Conservation (phyloP, 2,797 vertebrate species). For the Numenius phaeopus region DNA sequence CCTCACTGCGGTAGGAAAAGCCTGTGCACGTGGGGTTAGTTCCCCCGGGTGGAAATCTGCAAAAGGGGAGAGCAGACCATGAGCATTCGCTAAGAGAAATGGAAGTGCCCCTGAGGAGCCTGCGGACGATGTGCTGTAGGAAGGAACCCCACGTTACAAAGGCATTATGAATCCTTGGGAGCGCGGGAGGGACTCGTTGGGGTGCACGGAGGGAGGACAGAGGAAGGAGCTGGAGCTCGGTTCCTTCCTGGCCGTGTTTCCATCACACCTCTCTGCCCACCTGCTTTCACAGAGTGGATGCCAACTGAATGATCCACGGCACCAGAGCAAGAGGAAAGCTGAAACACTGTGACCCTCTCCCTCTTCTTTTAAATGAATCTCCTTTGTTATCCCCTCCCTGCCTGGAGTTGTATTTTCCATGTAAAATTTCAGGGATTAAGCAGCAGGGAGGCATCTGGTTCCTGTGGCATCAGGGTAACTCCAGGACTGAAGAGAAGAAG, state of each 20-base stretch:
- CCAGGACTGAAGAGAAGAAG: not conserved
- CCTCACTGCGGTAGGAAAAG: not conserved
- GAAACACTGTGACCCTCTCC: not conserved
- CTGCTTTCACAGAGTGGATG: fast-evolving
- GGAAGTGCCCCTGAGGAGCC: not conserved
- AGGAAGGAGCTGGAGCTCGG: not conserved
- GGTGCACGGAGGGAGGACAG: not conserved
- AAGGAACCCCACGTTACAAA: not conserved
- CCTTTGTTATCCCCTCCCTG: not conserved
- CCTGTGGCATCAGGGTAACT: not conserved
- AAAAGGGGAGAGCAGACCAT: not conserved
- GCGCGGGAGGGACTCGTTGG: not conserved
- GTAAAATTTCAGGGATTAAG: not conserved
- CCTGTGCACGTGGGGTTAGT: not conserved
- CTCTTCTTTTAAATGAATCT: not conserved
- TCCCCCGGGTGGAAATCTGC: not conserved
- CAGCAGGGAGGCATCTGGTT: not conserved
- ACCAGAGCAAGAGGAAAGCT: not conserved
- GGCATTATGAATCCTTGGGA: not conserved
- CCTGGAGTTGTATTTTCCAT: not conserved
- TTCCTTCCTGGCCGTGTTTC: not conserved
- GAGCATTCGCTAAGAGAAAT: not conserved
- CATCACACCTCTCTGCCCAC: not conserved
- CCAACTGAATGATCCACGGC: not conserved
- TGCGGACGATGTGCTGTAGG: not conserved